These are phyloP conservation scores for Sminthopsis crassicaudata DNA, from an alignment of 2,113 vertebrate genomes.

Conservation along the genomic window DNA sequence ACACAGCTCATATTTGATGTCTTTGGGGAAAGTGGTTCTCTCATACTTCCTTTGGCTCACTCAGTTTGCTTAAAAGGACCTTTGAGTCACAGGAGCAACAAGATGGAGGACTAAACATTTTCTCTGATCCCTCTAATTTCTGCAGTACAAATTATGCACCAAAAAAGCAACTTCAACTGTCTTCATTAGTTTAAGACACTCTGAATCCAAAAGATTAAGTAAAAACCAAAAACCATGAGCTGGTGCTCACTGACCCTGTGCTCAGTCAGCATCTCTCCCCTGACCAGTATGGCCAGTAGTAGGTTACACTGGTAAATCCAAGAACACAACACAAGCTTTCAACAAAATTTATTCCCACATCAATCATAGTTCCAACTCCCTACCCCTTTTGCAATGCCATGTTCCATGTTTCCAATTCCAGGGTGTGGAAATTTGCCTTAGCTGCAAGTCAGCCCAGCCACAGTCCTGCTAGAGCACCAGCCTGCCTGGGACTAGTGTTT, in stretches of 20 bases:
- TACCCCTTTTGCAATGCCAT: not conserved
- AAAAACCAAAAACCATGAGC: not conserved
- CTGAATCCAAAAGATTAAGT: not conserved
- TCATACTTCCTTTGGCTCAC: not conserved
- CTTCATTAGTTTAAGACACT: not conserved
- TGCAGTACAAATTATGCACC: not conserved
- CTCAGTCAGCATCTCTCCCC: not conserved
- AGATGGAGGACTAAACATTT: not conserved
- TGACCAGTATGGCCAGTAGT: too few species aligned
- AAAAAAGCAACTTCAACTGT: not conserved
- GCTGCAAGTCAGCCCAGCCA: not conserved
- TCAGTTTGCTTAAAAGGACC: not conserved
- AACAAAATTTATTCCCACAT: not conserved
- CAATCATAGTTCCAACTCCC: not conserved
- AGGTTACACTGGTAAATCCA: not conserved
- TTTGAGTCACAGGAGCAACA: not conserved
- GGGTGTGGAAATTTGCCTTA: not conserved
- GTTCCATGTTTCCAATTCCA: not conserved
- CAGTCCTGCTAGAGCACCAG: not conserved
- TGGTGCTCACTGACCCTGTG: not conserved
- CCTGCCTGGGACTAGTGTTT: not conserved
- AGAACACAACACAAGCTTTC: not conserved
- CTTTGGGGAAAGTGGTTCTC: not conserved
- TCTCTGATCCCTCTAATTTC: not conserved
- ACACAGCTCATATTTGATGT: not conserved